phyloP scores from a whole-genome alignment of 1,140 invertebrate genomes.

The Triops cancriformis region DNA sequence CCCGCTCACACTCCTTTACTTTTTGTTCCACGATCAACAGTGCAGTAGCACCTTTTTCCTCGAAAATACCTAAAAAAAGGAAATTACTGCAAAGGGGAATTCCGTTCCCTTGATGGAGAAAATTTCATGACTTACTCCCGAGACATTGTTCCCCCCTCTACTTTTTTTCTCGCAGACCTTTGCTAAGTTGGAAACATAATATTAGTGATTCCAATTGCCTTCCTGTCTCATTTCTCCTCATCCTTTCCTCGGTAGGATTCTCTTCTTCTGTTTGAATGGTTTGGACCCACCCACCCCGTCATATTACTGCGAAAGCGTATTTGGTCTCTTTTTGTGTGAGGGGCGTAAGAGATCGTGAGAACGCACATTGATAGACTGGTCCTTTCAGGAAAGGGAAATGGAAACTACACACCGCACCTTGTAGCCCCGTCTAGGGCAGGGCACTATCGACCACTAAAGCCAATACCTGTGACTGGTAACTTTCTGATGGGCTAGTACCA shows the following conservation, averaged over 20 bases:
- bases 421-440: no score
- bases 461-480: neutral
- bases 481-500: neutral
- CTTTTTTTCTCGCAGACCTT: neutral
- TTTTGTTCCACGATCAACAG: no score
- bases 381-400: neutral
- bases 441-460: neutral
- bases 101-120: neutral
- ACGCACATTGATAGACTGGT: neutral
- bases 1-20: no score
- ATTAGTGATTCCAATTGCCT: neutral
- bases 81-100: no score
- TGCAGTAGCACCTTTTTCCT: no score
- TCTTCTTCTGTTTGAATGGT: neutral
- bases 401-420: neutral
- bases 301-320: no score
- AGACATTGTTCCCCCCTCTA: neutral
- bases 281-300: no score
- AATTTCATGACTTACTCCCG: neutral
- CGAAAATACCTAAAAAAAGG: no score
- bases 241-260: neutral
- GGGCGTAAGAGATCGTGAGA: no score
- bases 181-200: neutral
- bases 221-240: neutral
- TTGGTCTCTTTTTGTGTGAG: no score